phyloP scores from a whole-genome alignment of 2,888 invertebrate genomes.

The Melinopterus prodromus region DNA sequence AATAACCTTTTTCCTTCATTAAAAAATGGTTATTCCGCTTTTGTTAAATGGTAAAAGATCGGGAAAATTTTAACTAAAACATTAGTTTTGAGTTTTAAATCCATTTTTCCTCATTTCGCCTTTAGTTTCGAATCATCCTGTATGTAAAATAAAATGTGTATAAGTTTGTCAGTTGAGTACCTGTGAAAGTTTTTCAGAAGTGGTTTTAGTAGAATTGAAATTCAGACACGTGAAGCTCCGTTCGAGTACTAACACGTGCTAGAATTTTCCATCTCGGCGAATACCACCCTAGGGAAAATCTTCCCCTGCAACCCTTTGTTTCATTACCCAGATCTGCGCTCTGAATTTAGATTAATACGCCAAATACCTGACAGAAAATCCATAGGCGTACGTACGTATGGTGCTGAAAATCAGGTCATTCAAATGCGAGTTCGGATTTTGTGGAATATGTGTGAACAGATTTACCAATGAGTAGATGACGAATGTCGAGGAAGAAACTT shows the following conservation, averaged over 20 bases:
- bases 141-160: background rate
- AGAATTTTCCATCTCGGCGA: slow-evolving; percentile 38
- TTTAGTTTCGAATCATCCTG: too few species aligned
- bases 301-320: slow-evolving; percentile 41
- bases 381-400: slow-evolving; percentile 22
- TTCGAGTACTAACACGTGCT: slow-evolving; percentile 35
- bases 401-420: slow-evolving; percentile 14
- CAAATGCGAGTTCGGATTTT: background rate
- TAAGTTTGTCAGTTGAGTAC: background rate
- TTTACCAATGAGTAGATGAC: background rate
- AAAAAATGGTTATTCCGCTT: too few species aligned
- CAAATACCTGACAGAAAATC: slow-evolving; percentile 25
- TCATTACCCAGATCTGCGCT: slow-evolving; percentile 39
- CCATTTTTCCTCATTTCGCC: too few species aligned
- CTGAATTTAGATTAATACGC: slow-evolving; percentile 40
- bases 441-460: background rate
- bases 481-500: too few species aligned
- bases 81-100: too few species aligned
- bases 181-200: background rate
- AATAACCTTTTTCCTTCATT: too few species aligned
- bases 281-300: slow-evolving; percentile 32
- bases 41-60: too few species aligned
- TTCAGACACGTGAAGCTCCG: slow-evolving; percentile 7
- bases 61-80: too few species aligned
- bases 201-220: background rate